Conservation (phyloP, 1,140 invertebrate species). For the Drosophila novamexicana region DNA sequence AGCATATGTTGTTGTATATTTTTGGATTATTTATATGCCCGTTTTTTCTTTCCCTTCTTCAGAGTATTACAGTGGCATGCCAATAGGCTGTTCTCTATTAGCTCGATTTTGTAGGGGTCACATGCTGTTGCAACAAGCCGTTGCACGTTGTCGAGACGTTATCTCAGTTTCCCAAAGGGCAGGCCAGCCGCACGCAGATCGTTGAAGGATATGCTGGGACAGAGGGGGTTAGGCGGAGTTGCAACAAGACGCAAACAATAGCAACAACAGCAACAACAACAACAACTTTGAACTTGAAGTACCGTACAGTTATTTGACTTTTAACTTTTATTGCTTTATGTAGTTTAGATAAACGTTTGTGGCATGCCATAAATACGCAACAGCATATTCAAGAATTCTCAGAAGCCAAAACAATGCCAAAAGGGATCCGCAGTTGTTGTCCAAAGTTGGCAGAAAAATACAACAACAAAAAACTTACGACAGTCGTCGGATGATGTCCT, state of each 20-base stretch:
- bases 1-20: no score
- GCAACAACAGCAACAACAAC: slow-evolving; percentile 38
- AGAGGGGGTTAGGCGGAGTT: not conserved
- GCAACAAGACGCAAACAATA: slow-evolving; percentile 47
- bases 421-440: slow-evolving; percentile 40
- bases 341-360: slow-evolving; percentile 82
- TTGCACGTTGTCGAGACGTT: slow-evolving; percentile 43
- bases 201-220: not conserved
- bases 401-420: slow-evolving; percentile 48
- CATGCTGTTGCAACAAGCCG: slow-evolving; percentile 7
- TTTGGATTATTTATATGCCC: no score
- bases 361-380: slow-evolving; percentile 80
- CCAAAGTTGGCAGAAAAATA: slow-evolving; percentile 16
- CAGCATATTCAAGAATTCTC: slow-evolving; percentile 39
- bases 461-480: slow-evolving; percentile 13
- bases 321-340: slow-evolving; percentile 83
- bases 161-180: slow-evolving; percentile 47
- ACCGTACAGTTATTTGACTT: slow-evolving; percentile 77
- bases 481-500: slow-evolving; percentile 52
- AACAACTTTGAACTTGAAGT: slow-evolving; percentile 54
- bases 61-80: no score
- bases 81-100: not conserved
- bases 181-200: slow-evolving; percentile 28
- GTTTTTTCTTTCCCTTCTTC: no score
- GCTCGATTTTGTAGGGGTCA: not conserved